Conservation (phyloP, 2,888 invertebrate genomes). For the Nebria brevicollis region DNA sequence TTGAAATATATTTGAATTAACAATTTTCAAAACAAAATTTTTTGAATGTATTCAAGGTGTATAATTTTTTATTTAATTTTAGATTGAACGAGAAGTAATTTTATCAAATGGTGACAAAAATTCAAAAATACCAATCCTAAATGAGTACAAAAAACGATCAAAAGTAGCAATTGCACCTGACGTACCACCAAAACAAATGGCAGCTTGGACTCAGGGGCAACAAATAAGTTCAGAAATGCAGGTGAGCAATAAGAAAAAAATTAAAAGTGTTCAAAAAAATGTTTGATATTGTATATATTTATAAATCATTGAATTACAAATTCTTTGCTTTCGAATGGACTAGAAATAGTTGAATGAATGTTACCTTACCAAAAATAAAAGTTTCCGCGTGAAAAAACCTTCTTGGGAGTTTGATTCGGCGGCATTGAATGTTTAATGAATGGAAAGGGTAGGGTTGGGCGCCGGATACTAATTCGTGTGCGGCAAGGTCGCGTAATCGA, state of each 20-base stretch:
- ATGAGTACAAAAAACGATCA: conserved; percentile 74
- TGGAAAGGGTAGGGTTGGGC: not conserved
- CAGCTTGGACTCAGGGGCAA: conserved; percentile 74
- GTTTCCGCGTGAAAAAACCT: not conserved
- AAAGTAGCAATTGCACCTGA: conserved; percentile 78
- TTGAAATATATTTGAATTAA: too few relatives aligned
- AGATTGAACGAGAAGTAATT: conserved; percentile 84
- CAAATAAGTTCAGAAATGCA: conserved; percentile 53
- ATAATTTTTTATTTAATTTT: conserved; percentile 54
- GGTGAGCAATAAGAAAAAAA: conserved; percentile 53
- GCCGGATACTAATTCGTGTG: conserved; percentile 23
- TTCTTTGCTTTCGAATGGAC: not conserved
- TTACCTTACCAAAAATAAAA: not conserved
- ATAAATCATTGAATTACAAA: too few relatives aligned
- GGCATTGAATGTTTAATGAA: not conserved
- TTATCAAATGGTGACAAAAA: conserved; percentile 79
- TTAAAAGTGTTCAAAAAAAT: not conserved
- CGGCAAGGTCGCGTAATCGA: conserved; percentile 24
- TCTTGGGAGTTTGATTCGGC: too few relatives aligned
- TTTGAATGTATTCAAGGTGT: not conserved
- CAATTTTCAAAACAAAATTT: not conserved
- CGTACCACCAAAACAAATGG: conserved; percentile 77
- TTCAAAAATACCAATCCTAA: conserved; percentile 80
- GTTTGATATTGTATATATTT: too few relatives aligned
- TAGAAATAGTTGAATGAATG: not conserved